A percentile compares a stretch with the other conserved stretches of the same genome.
phyloP scores from a whole-genome alignment of 2,888 invertebrate species.

The Cephus rjabovi region DNA sequence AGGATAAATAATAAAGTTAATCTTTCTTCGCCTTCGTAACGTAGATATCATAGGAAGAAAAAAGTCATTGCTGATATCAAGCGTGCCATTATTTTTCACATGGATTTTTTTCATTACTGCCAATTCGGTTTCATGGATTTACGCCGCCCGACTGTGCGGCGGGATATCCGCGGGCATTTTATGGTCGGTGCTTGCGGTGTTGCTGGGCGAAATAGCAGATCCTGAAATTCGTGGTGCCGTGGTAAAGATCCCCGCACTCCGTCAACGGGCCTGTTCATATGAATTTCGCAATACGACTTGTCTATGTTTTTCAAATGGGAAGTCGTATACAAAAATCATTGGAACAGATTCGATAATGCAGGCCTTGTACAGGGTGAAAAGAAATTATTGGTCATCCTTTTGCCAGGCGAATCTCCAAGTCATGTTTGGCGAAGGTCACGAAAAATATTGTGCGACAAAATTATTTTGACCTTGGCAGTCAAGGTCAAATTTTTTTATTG shows the following conservation, averaged over 20 bases:
- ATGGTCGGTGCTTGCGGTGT: conserved; percentile 55
- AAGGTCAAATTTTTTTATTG: too few relatives aligned
- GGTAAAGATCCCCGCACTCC: conserved; percentile 39
- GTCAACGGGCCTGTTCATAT: too few relatives aligned
- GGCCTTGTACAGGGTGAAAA: neutral
- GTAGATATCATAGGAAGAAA: conserved; percentile 55
- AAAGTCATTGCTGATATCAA: conserved; percentile 46
- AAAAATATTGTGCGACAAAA: too few relatives aligned
- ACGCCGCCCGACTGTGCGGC: conserved; percentile 47
- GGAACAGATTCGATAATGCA: too few relatives aligned
- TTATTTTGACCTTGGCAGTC: too few relatives aligned
- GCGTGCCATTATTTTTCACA: conserved; percentile 47
- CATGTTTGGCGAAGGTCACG: too few relatives aligned
- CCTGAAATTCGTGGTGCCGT: conserved; percentile 60
- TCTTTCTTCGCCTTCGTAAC: conserved; percentile 9
- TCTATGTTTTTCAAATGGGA: too few relatives aligned
- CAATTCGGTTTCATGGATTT: conserved; percentile 54
- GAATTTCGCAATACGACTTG: too few relatives aligned
- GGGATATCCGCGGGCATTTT: conserved; percentile 57
- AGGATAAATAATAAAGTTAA: too few relatives aligned
- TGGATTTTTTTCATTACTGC: conserved; percentile 56
- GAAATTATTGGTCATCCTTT: too few relatives aligned
- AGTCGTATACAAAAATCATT: too few relatives aligned
- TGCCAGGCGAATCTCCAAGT: too few relatives aligned
- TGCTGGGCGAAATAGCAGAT: conserved; percentile 59